phyloP scores from a whole-genome alignment of 2,888 invertebrate species.

The Busseola fusca region DNA sequence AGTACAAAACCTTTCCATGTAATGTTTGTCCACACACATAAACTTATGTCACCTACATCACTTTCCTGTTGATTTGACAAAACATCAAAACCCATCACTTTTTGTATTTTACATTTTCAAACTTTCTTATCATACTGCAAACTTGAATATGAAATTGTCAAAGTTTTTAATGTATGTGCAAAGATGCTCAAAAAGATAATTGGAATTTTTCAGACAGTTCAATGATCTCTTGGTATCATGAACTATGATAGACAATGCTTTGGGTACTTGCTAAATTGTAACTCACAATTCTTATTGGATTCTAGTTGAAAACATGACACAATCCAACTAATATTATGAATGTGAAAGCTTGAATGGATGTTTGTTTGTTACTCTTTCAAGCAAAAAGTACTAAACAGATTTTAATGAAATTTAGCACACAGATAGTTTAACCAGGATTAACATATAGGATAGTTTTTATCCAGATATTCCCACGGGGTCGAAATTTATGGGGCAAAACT shows the following conservation, averaged over 20 bases:
- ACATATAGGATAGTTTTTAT: too few relatives aligned
- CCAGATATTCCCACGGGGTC: too few relatives aligned
- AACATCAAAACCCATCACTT: not conserved
- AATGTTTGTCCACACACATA: not conserved
- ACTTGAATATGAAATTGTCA: slow-evolving; percentile 6
- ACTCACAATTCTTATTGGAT: slow-evolving; percentile 18
- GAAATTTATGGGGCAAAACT: too few relatives aligned
- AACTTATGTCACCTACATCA: not conserved
- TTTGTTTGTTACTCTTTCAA: too few relatives aligned
- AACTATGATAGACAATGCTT: not conserved
- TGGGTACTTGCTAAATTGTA: not conserved
- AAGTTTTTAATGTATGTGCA: slow-evolving; percentile 11
- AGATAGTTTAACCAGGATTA: too few relatives aligned
- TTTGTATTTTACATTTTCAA: slow-evolving; percentile 8
- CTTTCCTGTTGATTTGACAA: not conserved
- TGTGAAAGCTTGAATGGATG: too few relatives aligned
- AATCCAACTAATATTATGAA: not conserved
- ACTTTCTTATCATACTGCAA: slow-evolving; percentile 27
- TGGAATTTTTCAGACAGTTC: slow-evolving; percentile 25
- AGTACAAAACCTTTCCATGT: not conserved
- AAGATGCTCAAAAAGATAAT: slow-evolving; percentile 37
- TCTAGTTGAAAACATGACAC: not conserved
- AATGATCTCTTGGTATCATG: slow-evolving; percentile 19
- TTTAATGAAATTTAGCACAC: too few relatives aligned
- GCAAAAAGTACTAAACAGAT: too few relatives aligned